Evolutionary conservation across 2,113 vertebrate species (phyloP), one percentile per base, ranked within the genome.

Genomic region (Piprites chloris): DNA sequence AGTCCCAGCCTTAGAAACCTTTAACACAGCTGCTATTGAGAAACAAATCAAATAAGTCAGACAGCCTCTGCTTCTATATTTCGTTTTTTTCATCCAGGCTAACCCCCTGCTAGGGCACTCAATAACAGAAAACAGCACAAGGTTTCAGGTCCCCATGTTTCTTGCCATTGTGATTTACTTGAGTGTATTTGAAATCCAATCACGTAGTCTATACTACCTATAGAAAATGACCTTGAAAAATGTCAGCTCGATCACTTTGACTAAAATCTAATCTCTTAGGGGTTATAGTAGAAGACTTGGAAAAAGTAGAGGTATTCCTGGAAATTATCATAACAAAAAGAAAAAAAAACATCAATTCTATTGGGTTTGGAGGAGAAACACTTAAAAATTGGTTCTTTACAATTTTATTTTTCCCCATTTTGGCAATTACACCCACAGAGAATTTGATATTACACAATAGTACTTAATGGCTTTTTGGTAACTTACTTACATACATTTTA

Each of bases 191-290:
- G 95, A 97, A 97, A 96, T 95, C 95, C 66, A 93, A 93, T 93
- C 97, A 97, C 96, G 89, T 97, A 88, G 47, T 92, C 90, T 73
- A 90, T 18, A 66, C 89, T 96, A 97, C 97, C 89, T 97, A 97
- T 96, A 97, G 94, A 96, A 97, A 97, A 97, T 93, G 95, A 97
- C 96, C 97, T 97, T 96, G 95, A 95, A 96, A 95, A 97, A 97
- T 96, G 97, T 96, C 96, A 97, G 89, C 79, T 95, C 96, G 93
- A 95, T 97, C 95, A 97, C 82, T 95, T 94, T 94, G 82, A 97
- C 96, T 96, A 97, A 97, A 97, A 97, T 92, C 72, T 95, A 95
- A 95, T 96, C 95, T 97, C 97, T 90, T 91, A 90, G 80, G 79
- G 86, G 76, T 95, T 96, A 93, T 49, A 59, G 87, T 94, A 91